Evolutionary conservation across 2,113 vertebrate species (phyloP).

Genomic region (Eolophus roseicapilla): DNA sequence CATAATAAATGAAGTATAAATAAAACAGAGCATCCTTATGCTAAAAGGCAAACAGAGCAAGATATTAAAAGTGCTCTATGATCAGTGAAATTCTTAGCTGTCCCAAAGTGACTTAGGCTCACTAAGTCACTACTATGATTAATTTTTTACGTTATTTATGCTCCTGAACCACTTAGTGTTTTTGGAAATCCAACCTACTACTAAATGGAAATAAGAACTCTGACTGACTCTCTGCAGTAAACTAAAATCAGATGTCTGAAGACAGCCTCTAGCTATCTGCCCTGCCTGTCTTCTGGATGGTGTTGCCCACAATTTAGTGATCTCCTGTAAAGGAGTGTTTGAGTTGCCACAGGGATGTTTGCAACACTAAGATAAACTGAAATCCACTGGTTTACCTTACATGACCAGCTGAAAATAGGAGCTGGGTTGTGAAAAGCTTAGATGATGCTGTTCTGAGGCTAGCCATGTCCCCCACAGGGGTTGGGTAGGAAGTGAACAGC

Average conservation of each 20-base stretch:
- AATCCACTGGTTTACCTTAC: not conserved
- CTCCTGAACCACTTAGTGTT: not conserved
- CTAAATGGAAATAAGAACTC: conserved; percentile 9
- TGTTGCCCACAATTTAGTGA: not conserved
- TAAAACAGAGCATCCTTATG: not conserved
- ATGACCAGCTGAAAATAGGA: conserved; percentile 10
- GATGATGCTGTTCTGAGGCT: not conserved
- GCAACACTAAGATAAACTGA: not conserved
- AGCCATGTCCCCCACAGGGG: not conserved
- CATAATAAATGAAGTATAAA: conserved; percentile 36
- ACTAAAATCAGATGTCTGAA: conserved; percentile 26
- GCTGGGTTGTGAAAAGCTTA: not conserved
- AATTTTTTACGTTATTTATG: conserved; percentile 35
- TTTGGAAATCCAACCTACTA: not conserved
- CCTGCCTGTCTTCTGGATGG: not conserved
- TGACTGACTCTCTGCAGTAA: not conserved
- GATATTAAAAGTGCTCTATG: not conserved
- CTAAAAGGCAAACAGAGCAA: not conserved
- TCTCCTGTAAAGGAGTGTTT: not conserved
- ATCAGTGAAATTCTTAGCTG: conserved; percentile 11
- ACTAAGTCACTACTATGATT: not conserved
- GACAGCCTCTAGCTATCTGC: not conserved
- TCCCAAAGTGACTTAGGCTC: conserved; percentile 1
- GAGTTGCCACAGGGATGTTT: not conserved
- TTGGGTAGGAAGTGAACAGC: not conserved